Conservation (phyloP, 1,140 invertebrate species). For the Mactra quadrangularis region DNA sequence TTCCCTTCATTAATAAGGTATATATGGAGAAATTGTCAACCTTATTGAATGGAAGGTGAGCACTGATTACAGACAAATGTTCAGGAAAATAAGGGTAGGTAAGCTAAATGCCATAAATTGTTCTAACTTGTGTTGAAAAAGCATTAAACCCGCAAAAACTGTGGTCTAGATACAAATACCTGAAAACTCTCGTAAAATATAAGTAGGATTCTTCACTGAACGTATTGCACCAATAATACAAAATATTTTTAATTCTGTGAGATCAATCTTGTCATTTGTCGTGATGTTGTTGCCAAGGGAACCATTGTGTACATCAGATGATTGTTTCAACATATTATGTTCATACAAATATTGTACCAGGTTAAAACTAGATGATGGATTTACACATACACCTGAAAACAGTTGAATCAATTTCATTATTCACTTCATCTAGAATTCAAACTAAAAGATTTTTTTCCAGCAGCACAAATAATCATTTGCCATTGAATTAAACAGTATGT, state of each 20-base stretch:
- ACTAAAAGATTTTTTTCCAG: no score
- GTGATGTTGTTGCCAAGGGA: background rate
- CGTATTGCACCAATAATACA: conserved; percentile 70
- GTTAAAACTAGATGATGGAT: background rate
- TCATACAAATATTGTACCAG: background rate
- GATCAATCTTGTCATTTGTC: background rate
- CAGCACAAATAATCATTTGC: no score
- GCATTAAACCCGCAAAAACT: background rate
- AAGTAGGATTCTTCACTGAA: conserved; percentile 74
- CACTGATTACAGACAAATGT: background rate
- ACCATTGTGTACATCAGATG: background rate
- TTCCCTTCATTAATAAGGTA: no score
- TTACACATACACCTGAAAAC: background rate
- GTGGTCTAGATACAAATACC: conserved; percentile 61
- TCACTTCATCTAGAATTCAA: no score
- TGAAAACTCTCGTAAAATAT: conserved; percentile 66
- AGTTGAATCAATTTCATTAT: no score
- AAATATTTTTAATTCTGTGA: conserved; percentile 61
- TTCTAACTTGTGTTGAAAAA: no score
- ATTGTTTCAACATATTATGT: background rate
- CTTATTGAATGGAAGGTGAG: no score
- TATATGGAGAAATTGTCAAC: no score
- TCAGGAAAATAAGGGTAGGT: background rate
- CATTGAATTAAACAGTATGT: no score
- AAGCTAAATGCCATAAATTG: no score